phyloP scores from a whole-genome alignment of 1,140 invertebrate species.

The Conus ventricosus region DNA sequence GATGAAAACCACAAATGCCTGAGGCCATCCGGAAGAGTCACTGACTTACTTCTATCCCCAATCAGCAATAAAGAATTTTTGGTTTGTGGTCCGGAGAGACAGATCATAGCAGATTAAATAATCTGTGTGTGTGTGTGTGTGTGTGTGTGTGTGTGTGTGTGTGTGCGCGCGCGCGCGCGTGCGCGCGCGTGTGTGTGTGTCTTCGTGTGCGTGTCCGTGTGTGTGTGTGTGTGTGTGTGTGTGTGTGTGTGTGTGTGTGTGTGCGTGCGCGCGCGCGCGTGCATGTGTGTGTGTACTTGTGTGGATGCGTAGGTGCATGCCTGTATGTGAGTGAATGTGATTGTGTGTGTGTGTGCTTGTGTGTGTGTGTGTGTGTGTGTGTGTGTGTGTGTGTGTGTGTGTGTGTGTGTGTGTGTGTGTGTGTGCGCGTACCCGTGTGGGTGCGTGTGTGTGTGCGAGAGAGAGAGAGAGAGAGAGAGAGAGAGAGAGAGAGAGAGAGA shows the following conservation, averaged over 20 bases:
- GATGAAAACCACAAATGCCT: too few relatives aligned
- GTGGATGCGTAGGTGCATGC: too few relatives aligned
- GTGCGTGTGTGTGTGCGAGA: neutral
- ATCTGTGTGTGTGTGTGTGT: neutral
- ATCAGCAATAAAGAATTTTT: too few relatives aligned
- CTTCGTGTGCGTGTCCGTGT: neutral
- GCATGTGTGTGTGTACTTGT: neutral
- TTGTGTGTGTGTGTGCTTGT: neutral
- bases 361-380: neutral
- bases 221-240: neutral
- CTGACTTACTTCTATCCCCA: too few relatives aligned
- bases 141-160: neutral
- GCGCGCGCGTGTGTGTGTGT: constrained; percentile 6
- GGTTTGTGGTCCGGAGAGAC: too few relatives aligned
- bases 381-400: constrained; percentile 6
- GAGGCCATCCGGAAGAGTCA: too few relatives aligned
- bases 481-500: too few relatives aligned
- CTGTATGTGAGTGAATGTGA: too few relatives aligned
- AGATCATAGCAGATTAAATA: neutral
- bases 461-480: neutral
- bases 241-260: neutral
- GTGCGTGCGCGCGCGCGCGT: neutral
- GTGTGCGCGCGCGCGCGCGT: too few relatives aligned
- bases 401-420: neutral
- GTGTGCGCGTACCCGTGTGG: neutral